A percentile compares a stretch with the other conserved stretches of the same genome.
phyloP scores from a whole-genome alignment of 2,888 invertebrate species.

The Phalera bucephala region DNA sequence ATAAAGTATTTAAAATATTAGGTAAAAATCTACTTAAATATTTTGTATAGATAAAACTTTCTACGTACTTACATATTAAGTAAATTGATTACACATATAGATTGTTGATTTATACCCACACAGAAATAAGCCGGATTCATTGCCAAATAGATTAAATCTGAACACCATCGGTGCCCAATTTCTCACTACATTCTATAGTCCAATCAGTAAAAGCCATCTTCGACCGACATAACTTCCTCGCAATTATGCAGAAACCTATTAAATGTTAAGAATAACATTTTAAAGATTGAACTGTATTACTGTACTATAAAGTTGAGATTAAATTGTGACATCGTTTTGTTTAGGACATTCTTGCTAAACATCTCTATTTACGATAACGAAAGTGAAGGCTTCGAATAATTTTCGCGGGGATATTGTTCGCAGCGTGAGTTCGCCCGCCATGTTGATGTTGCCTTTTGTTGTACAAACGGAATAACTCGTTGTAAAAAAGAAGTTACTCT shows the following conservation, averaged over 20 bases:
- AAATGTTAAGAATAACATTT: too few species aligned
- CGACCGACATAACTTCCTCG: too few species aligned
- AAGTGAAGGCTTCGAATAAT: constrained; percentile 74
- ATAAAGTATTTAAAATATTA: too few species aligned
- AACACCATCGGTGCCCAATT: constrained; percentile 27
- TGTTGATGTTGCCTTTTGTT: constrained; percentile 19
- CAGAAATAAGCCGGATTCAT: constrained; percentile 6
- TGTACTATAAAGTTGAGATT: too few species aligned
- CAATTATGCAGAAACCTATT: too few species aligned
- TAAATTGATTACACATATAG: background rate
- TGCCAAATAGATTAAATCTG: constrained; percentile 23
- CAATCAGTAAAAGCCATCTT: constrained; percentile 48
- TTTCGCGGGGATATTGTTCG: constrained; percentile 75
- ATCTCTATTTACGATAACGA: constrained; percentile 60
- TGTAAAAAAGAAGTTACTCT: constrained; percentile 17
- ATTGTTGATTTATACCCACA: background rate
- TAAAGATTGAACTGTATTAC: too few species aligned
- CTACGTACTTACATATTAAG: background rate
- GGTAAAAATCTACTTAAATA: too few species aligned
- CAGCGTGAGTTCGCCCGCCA: constrained; percentile 53
- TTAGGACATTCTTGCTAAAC: too few species aligned
- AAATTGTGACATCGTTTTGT: too few species aligned
- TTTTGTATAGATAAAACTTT: too few species aligned
- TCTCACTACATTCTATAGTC: constrained; percentile 30
- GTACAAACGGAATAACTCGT: constrained; percentile 16